A percentile compares a stretch with the other conserved stretches of the same genome.
These are phyloP conservation scores for Halcyon senegalensis DNA, from an alignment of 2,113 vertebrate species.

Conservation along the genomic window DNA sequence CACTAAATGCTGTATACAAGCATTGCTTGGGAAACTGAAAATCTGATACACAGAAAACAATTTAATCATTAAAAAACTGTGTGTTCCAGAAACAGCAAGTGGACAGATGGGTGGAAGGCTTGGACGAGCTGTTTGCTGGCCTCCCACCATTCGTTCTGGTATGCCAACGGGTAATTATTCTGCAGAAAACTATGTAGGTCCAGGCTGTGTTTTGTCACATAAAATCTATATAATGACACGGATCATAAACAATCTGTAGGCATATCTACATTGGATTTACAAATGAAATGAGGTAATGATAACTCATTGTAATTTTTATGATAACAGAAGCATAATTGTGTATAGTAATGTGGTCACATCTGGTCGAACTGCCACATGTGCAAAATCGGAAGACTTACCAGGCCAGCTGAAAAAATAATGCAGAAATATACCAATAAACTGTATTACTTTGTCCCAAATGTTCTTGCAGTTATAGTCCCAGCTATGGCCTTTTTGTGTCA, in stretches of 20 bases:
- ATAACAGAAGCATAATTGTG: conserved; percentile 8
- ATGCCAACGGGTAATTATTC: conserved; percentile 40
- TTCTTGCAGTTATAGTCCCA: not conserved
- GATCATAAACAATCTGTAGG: conserved; percentile 19
- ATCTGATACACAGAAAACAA: not conserved
- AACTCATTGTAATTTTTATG: not conserved
- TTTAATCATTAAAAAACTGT: conserved; percentile 15
- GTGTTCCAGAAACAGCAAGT: not conserved
- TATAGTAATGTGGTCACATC: not conserved
- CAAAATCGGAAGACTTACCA: not conserved
- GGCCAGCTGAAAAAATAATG: conserved; percentile 17
- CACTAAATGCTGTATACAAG: not conserved
- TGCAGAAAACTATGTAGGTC: not conserved
- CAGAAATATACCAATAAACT: not conserved
- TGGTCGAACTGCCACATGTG: not conserved
- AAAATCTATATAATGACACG: not conserved
- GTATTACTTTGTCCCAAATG: not conserved
- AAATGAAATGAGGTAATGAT: not conserved
- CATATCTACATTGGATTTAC: not conserved
- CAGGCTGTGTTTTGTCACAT: conserved; percentile 40
- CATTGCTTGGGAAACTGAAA: not conserved
- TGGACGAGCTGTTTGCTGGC: not conserved
- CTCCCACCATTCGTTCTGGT: conserved; percentile 33
- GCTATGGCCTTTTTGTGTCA: not conserved
- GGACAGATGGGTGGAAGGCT: conserved; percentile 34